Percentiles rank a stretch among this genome's conserved stretches.
phyloP scores from a whole-genome alignment of 2,888 invertebrate species.

The Metallyticus violacea region DNA sequence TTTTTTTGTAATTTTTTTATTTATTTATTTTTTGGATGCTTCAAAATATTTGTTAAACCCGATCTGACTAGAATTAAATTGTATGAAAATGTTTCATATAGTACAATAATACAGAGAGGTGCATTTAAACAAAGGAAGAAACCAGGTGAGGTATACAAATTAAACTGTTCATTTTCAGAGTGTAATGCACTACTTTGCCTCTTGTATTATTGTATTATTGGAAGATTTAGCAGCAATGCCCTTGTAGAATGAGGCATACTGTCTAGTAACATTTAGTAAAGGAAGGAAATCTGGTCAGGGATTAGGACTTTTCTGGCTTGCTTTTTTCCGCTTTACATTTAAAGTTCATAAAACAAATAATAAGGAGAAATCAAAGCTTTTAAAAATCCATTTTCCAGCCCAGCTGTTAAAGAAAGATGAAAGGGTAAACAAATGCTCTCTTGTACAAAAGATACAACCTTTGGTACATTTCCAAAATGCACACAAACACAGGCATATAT shows the following conservation, averaged over 20 bases:
- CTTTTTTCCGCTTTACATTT: background rate
- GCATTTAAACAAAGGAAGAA: background rate
- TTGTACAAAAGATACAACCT: background rate
- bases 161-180: too few species aligned
- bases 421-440: background rate
- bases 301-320: background rate
- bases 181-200: background rate
- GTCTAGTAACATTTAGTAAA: background rate
- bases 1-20: background rate
- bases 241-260: background rate
- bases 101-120: conserved; percentile 6
- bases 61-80: conserved; percentile 5
- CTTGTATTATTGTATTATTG: conserved; percentile 8
- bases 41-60: conserved; percentile 7
- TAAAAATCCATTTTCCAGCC: background rate
- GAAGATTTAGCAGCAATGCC: background rate
- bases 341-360: background rate
- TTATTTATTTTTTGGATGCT: background rate
- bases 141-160: background rate
- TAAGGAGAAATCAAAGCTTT: background rate
- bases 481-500: background rate
- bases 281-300: background rate
- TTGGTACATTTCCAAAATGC: background rate
- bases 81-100: background rate
- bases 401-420: background rate